Base-by-base conservation (phyloP, 1,140 invertebrate genomes). In the Neoseiulus cucumeris region DNA sequence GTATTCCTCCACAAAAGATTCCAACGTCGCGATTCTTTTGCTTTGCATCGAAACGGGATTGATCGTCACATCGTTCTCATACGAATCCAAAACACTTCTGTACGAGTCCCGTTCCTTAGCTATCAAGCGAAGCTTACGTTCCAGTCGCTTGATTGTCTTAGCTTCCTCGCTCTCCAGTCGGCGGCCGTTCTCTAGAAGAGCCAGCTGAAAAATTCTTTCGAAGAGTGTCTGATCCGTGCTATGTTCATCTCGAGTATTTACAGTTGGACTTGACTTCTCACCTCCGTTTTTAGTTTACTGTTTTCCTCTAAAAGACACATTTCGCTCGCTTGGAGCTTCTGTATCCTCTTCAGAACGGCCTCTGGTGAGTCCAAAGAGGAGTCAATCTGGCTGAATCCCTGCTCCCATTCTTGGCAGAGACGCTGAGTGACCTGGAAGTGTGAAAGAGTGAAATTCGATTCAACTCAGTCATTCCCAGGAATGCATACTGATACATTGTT, bases 41-140 rank as follows among this genome's bases (percentile, higher is more conserved):
- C 25, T 18, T 14, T 59, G 51, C 51, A 59, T 59, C 17, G 51
- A 59, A 20, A 33, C 51, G 2, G 51, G 51, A 25, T 59, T 59
- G 14, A 59, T 59, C 17, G 51, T 59, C 25, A 59, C 51, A 33
- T 59, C 51, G 22, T 33, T 59, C 51, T 59, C 51, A 20, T 59
- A 59, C 1, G 51, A 59, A 25, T 59, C 51, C 1, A 59, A 9
- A 17, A 59, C 51, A 9, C 25, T 33, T 20, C 33, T 59, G 51
- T 59, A 59, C 1, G 51, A 59, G 51, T 59, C 51, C 22, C 51
- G 14, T 20, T 59, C 51, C 22, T 25, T 59, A 20, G 51, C 14
- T 12, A 59, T 33, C 33, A 59, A 59, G 14, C 51, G 51, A 4
- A 59, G 9, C 14, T 33, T 25, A 9, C 51, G 51, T 9, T 59